phyloP scores from a whole-genome alignment of 1,140 invertebrate genomes.

The Neuroterus valhalla region DNA sequence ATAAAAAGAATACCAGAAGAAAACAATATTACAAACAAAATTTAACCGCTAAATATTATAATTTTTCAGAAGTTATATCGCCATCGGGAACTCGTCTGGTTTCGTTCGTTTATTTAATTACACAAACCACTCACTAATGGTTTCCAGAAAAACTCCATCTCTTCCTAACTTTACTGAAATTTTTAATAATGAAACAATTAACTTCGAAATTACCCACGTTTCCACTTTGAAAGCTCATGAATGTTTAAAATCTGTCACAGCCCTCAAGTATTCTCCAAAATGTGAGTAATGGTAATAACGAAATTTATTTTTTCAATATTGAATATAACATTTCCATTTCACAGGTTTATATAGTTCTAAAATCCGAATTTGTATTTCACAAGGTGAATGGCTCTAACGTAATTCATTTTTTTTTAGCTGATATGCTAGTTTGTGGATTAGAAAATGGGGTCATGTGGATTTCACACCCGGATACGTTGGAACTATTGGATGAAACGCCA shows the following conservation, averaged over 20 bases:
- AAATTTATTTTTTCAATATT: neutral
- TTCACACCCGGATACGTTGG: constrained; percentile 74
- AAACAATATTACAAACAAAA: constrained; percentile 17
- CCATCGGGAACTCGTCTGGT: constrained; percentile 46
- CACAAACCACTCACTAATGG: constrained; percentile 31
- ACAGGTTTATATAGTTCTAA: too few relatives aligned
- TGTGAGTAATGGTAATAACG: constrained; percentile 24
- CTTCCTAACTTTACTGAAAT: constrained; percentile 43
- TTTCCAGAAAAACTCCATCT: constrained; percentile 38
- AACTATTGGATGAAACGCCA: constrained; percentile 69
- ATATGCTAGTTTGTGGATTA: constrained; percentile 69
- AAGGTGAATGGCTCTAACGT: neutral
- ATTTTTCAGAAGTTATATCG: constrained; percentile 50
- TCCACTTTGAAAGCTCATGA: constrained; percentile 44
- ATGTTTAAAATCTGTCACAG: constrained; percentile 39
- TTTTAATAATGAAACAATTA: constrained; percentile 38
- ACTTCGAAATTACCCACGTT: constrained; percentile 45
- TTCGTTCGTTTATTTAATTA: constrained; percentile 50
- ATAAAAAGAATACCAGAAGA: too few relatives aligned
- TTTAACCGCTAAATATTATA: neutral
- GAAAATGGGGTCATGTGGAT: constrained; percentile 76
- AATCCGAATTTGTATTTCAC: too few relatives aligned
- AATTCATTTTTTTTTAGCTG: constrained; percentile 41
- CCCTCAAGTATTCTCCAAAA: constrained; percentile 51
- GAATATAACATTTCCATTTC: too few relatives aligned